Base-by-base conservation (phyloP, 2,797 vertebrate genomes). In the Gymnopithys bicolor region DNA sequence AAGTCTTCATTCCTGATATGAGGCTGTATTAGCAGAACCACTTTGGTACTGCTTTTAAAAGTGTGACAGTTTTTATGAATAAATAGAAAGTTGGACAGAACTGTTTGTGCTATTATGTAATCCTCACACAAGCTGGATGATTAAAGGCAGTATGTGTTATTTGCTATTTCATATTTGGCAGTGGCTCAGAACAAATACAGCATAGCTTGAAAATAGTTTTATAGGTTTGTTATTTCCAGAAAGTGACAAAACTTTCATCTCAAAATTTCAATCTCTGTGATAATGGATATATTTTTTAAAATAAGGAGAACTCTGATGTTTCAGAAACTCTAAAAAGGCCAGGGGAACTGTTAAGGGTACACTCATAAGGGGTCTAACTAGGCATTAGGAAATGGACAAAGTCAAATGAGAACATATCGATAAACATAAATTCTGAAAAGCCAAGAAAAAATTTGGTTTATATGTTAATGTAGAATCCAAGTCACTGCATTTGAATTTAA, bases 131-230 rank as follows among this genome's bases (percentile, higher is more conserved):
- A 78, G 27, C 7, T 80, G 19, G 24, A 16, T 37, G 8, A 88
- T 64, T 71, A 71, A 88, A 71, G 53, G 11, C 3, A 19, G 13
- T 77, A 22, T 45, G 11, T 64, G 23, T 89, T 84, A 53, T 75
- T 84, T 91, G 18, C 25, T 68, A 7, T 60, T 78, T 93, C 30
- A 19, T 43, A 51, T 70, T 93, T 91, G 84, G 24, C 19, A 70
- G 19, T 53, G n/a, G 21, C 60, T 92, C 39, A 52, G 58, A 82
- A 68, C 39, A 89, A 83, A 85, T 35, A 46, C 3, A 51, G 11
- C 19, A 56, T 24, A 74, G 39, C 27, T 77, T 87, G 73, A 87
- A 91, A 89, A 77, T 59, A 51, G 27, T 68, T 92, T 85, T 89
- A 58, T 51, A 15, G 14, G 7, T 45, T 73, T 92, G 2, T 63